Percentiles rank a stretch among this genome's conserved stretches.
These are phyloP conservation scores for Trematomus loennbergii DNA, from an alignment of 2,113 vertebrate species.

Conservation along the genomic window DNA sequence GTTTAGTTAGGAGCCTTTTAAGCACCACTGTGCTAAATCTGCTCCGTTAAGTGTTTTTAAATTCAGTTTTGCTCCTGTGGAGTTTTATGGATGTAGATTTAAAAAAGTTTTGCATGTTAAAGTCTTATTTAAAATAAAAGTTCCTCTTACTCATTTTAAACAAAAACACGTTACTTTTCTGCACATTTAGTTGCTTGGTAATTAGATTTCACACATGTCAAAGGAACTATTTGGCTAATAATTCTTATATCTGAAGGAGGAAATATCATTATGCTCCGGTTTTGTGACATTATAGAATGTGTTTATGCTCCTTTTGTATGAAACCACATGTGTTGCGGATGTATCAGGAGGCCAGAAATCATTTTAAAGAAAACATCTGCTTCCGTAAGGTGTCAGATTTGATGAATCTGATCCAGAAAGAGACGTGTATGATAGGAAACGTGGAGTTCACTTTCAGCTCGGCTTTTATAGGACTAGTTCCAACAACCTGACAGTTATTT, in stretches of 20 bases:
- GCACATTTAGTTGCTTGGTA: background rate
- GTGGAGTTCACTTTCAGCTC: background rate
- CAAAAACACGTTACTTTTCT: slow-evolving; percentile 28
- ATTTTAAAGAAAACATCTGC: too few species aligned
- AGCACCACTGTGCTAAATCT: slow-evolving; percentile 25
- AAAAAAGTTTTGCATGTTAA: background rate
- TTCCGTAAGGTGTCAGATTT: slow-evolving; percentile 8
- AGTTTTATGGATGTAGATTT: background rate
- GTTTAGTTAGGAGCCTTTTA: slow-evolving; percentile 33
- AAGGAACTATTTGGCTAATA: slow-evolving; percentile 23
- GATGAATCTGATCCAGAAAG: slow-evolving; percentile 14
- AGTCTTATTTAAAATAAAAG: too few species aligned
- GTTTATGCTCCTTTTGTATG: background rate
- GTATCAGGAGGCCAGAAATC: background rate
- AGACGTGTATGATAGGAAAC: background rate
- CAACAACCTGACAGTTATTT: slow-evolving; percentile 44
- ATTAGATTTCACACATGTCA: slow-evolving; percentile 29
- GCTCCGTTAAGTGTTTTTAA: slow-evolving; percentile 16
- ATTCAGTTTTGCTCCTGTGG: slow-evolving; percentile 1
- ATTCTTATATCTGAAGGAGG: background rate
- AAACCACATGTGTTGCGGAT: background rate
- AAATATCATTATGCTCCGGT: slow-evolving; percentile 7
- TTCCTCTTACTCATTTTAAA: background rate
- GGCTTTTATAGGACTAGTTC: slow-evolving; percentile 24
- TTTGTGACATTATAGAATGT: background rate